A percentile compares a stretch with the other conserved stretches of the same genome.
Conservation (phyloP, 2,113 vertebrate genomes). For the Podilymbus podiceps region DNA sequence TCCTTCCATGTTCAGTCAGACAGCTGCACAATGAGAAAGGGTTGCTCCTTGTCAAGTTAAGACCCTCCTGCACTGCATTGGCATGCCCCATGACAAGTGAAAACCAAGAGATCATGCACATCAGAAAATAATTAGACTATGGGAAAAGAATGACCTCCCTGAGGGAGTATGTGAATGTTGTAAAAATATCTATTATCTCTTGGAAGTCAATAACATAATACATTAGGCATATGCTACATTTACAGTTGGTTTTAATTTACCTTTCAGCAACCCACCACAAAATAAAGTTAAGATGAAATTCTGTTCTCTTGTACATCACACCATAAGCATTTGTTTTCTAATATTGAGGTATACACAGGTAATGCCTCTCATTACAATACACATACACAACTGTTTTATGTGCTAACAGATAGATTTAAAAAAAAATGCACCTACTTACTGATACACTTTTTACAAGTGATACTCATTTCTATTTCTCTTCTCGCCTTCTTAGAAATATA, state of each 20-base stretch:
- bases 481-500: background rate
- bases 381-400: background rate
- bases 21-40: background rate
- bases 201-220: background rate
- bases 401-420: background rate
- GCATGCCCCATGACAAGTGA: background rate
- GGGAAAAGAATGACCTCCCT: background rate
- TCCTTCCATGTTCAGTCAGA: background rate
- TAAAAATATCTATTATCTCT: background rate
- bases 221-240: background rate
- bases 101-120: background rate
- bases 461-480: background rate
- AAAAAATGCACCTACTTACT: background rate
- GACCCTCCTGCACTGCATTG: background rate
- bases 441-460: background rate
- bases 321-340: background rate
- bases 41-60: background rate
- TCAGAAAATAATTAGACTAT: background rate
- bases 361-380: background rate
- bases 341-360: background rate
- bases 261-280: background rate
- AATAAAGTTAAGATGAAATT: background rate
- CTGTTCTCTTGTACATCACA: background rate
- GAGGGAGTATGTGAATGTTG: background rate
- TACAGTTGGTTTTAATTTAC: background rate